Evolutionary conservation across 2,113 vertebrate genomes (phyloP).

Genomic region (Dryoscopus gambensis): DNA sequence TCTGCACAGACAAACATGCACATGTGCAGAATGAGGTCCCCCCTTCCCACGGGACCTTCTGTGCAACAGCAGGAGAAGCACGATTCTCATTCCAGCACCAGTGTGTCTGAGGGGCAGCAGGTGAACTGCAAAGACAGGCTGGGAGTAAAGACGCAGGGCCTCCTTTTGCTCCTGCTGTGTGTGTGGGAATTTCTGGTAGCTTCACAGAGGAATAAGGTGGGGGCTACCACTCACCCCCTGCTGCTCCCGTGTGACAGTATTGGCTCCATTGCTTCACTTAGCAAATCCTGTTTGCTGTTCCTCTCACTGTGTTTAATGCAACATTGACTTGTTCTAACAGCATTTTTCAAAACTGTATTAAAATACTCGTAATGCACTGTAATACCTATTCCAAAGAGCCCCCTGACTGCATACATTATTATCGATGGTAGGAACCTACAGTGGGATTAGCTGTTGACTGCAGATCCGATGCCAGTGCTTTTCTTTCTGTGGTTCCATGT

Average conservation of each 20-base stretch:
- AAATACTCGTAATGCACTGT: neutral
- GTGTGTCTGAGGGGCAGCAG: neutral
- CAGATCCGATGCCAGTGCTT: neutral
- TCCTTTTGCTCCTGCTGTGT: neutral
- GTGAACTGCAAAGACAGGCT: neutral
- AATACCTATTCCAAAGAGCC: slow-evolving; percentile 1
- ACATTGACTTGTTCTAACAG: neutral
- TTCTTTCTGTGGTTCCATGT: neutral
- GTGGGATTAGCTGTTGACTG: slow-evolving; percentile 17
- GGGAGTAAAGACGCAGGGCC: neutral
- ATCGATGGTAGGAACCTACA: neutral
- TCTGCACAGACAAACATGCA: neutral
- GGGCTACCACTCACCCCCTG: neutral
- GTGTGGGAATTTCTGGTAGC: neutral
- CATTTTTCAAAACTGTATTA: neutral
- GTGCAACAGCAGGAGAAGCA: neutral
- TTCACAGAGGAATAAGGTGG: neutral
- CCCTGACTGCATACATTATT: slow-evolving; percentile 1
- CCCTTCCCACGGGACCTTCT: neutral
- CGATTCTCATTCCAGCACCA: neutral
- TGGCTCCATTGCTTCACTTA: neutral
- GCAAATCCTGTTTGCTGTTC: slow-evolving; percentile 1
- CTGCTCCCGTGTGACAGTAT: neutral
- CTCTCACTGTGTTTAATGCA: neutral
- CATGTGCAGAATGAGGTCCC: accelerated